phyloP scores from a whole-genome alignment of 2,797 vertebrate species.

The Neosalanx taihuensis region DNA sequence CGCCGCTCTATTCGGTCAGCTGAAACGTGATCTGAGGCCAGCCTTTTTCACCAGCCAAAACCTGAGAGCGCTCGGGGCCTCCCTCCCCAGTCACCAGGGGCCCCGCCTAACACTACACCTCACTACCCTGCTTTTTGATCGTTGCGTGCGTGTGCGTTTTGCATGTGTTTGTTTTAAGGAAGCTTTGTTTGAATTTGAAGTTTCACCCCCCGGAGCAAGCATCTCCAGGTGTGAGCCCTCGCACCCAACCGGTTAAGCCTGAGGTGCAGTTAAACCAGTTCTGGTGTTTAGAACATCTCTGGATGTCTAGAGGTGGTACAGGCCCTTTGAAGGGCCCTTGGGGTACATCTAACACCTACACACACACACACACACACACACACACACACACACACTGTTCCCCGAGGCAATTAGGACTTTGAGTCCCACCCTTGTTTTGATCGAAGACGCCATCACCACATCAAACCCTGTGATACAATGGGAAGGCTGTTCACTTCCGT shows the following conservation, averaged over 20 bases:
- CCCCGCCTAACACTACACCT: background rate
- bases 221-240: too few species aligned
- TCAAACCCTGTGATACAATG: background rate
- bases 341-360: too few species aligned
- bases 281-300: too few species aligned
- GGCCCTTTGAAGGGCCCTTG: too few species aligned
- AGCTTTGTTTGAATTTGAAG: too few species aligned
- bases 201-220: too few species aligned
- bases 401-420: background rate
- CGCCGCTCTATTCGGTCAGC: background rate
- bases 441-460: background rate
- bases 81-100: background rate
- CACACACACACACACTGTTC: background rate
- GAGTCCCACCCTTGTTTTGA: background rate
- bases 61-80: background rate
- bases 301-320: too few species aligned
- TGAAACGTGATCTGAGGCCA: background rate
- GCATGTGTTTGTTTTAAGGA: background rate
- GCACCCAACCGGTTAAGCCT: too few species aligned
- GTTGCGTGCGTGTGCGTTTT: background rate
- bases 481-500: background rate
- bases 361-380: background rate
- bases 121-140: background rate
- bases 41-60: background rate
- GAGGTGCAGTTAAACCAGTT: too few species aligned